Evolutionary conservation across 1,140 invertebrate species (phyloP), one percentile per base, ranked within the genome.

Genomic region (Drosophila biarmipes): DNA sequence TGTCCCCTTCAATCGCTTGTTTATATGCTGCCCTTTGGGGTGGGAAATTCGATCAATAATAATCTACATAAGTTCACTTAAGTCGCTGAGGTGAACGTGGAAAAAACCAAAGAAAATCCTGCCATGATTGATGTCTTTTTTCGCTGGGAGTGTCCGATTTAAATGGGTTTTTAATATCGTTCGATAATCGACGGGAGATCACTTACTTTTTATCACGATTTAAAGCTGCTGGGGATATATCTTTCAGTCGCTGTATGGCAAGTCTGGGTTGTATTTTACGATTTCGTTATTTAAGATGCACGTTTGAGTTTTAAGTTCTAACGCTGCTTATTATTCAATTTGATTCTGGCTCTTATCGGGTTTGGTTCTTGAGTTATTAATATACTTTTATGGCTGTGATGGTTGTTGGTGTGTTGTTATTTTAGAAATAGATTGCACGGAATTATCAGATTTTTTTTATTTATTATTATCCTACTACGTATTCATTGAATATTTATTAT

Each of bases 371-470:
- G 49, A 72, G 68, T 74, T 73, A 63, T 73, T 73, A 53, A 71
- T 69, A 76, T 58, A 76, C 38, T 54, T 67, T 58, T 78, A 77
- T 77, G 73, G 73, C 63, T 76, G 46, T 71, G 53, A 19, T 71
- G 51, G 38, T 71, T 35, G 67, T 37, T 78, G 55, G 53, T 82
- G 59, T 57, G 56, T 71, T 84, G 53, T 73, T 87, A 89, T 89
- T 89, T 89, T 89, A 89, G 79, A 89, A 89, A 89, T 89, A 89
- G 84, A 89, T 89, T 89, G 84, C 84, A 89, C 84, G 85, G 80
- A 78, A 61, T 87, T 86, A 75, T 68, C 66, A 68, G 73, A 80
- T 81, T 69, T 43, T 78, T 79, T 66, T 63, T 43, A 57, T 42
- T 29, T 56, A 57, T 73, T 89, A 89, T 80, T 81, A 66, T 59